These are phyloP conservation scores for Aleiodes leptofemur DNA, from an alignment of 2,888 invertebrate species.

Conservation along the genomic window DNA sequence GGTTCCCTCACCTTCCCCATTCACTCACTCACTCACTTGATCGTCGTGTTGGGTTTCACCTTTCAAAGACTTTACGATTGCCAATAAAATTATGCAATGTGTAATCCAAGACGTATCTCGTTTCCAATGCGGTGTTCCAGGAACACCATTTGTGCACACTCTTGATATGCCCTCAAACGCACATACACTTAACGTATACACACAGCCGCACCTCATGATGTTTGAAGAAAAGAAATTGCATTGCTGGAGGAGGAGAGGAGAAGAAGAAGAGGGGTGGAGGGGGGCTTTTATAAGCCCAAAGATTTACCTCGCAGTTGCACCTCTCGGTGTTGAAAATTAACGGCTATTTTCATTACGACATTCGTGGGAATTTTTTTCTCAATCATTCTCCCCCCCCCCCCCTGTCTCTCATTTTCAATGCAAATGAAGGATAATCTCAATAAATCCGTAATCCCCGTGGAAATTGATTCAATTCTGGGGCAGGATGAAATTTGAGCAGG, in stretches of 20 bases:
- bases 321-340: conserved; percentile 38
- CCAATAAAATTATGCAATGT: conserved; percentile 71
- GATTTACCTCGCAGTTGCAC: conserved; percentile 28
- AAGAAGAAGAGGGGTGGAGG: not conserved
- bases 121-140: conserved; percentile 58
- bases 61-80: conserved; percentile 57
- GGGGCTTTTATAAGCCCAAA: not conserved
- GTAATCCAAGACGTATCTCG: conserved; percentile 69
- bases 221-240: conserved; percentile 37
- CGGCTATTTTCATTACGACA: conserved; percentile 34
- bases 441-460: conserved; percentile 28
- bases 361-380: conserved; percentile 43
- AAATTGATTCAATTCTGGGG: conserved; percentile 45
- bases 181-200: conserved; percentile 16
- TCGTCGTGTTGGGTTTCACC: conserved; percentile 53
- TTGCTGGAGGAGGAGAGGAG: not conserved
- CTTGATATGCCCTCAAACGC: conserved; percentile 6
- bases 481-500: conserved; percentile 47
- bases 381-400: conserved; percentile 10
- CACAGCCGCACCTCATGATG: conserved; percentile 36
- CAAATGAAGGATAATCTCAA: conserved; percentile 22
- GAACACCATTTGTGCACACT: conserved; percentile 35
- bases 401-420: conserved; percentile 27
- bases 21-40: conserved; percentile 19
- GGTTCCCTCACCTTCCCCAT: not conserved